Evolutionary conservation across 2,113 vertebrate genomes (phyloP).

Genomic region (Tragelaphus strepsiceros): DNA sequence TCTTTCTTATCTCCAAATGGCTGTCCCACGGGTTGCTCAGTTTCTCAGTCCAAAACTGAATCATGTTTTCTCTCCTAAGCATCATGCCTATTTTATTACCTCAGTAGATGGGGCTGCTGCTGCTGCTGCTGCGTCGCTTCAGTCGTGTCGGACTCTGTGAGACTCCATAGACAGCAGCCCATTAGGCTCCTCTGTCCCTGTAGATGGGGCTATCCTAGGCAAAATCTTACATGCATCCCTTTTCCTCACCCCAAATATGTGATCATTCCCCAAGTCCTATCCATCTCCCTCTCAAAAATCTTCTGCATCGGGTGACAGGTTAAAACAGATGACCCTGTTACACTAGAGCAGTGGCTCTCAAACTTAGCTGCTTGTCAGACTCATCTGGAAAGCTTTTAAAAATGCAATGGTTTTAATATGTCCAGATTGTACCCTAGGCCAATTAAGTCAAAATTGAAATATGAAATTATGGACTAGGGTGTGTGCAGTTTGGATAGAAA

Average conservation of each 20-base stretch:
- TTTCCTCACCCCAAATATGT: neutral
- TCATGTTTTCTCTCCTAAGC: constrained; percentile 2
- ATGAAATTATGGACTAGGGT: neutral
- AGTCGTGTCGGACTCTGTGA: no score
- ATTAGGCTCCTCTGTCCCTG: no score
- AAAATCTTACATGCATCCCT: neutral
- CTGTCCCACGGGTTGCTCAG: neutral
- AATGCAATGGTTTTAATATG: neutral
- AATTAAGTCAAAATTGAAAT: neutral
- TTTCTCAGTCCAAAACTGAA: neutral
- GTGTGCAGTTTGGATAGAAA: neutral
- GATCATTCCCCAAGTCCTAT: neutral
- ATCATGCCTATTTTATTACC: neutral
- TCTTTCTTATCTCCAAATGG: neutral
- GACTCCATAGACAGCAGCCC: no score
- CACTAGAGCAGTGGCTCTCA: neutral
- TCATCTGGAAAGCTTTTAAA: neutral
- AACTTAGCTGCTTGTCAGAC: neutral
- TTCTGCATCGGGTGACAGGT: neutral
- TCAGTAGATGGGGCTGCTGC: neutral
- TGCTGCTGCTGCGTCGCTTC: no score
- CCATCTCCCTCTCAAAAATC: neutral
- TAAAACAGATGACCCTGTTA: neutral
- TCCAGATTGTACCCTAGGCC: neutral
- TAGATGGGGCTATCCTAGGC: neutral